These are phyloP conservation scores for Spialia ferax DNA, from an alignment of 2,888 invertebrate species.

Conservation along the genomic window DNA sequence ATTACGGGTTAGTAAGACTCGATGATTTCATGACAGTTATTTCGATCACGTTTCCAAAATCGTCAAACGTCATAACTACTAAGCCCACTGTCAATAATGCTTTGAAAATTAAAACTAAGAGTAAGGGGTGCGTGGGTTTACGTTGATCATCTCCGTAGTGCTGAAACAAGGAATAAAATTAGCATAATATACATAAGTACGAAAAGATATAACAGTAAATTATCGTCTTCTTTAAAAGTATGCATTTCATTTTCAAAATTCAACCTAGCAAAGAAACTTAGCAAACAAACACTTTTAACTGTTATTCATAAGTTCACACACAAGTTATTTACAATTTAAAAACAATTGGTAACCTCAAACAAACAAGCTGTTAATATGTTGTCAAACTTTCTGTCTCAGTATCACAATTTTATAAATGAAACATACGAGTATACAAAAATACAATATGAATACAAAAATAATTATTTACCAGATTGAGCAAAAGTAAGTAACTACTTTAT, in stretches of 20 bases:
- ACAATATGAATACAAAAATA: too few species aligned
- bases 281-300: neutral
- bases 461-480: too few species aligned
- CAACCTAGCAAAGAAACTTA: conserved; percentile 3
- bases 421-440: too few species aligned
- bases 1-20: too few species aligned
- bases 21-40: too few species aligned
- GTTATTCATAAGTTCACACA: conserved; percentile 1
- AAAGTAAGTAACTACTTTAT: too few species aligned
- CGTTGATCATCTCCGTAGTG: conserved; percentile 96
- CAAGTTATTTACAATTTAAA: conserved; percentile 1
- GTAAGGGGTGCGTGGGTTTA: conserved; percentile 95
- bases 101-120: conserved; percentile 78
- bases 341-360: neutral
- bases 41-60: too few species aligned
- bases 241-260: neutral
- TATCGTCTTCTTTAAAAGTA: neutral
- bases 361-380: neutral
- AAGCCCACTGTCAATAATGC: too few species aligned
- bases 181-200: neutral
- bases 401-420: neutral
- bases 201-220: neutral
- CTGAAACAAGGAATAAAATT: conserved; percentile 84
- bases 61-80: too few species aligned
- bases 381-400: neutral